phyloP scores from a whole-genome alignment of 2,113 vertebrate genomes.

The Varanus salvator region DNA sequence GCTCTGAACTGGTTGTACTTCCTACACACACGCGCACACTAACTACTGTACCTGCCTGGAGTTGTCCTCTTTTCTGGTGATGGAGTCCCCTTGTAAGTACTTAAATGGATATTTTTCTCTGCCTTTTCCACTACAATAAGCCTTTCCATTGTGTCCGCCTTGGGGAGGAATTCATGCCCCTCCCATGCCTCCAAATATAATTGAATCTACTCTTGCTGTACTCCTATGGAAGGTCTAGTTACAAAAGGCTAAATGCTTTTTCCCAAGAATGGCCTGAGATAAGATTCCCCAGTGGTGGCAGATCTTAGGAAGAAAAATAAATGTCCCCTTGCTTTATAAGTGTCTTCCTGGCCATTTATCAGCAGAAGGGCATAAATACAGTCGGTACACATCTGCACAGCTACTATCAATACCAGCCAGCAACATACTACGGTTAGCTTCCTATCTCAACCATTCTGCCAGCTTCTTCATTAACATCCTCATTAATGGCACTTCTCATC shows the following conservation, averaged over 20 bases:
- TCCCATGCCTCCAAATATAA: slow-evolving; percentile 31
- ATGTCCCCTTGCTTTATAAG: slow-evolving; percentile 67
- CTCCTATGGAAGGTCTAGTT: slow-evolving; percentile 60
- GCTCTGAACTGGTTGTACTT: not conserved
- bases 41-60: slow-evolving; percentile 18
- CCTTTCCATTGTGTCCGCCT: slow-evolving; percentile 38
- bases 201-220: slow-evolving; percentile 63
- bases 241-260: slow-evolving; percentile 75
- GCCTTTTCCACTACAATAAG: slow-evolving; percentile 25
- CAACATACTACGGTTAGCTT: slow-evolving; percentile 64
- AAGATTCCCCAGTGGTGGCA: slow-evolving; percentile 65
- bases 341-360: slow-evolving; percentile 70
- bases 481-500: slow-evolving; percentile 56
- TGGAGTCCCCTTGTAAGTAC: slow-evolving; percentile 16
- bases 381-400: slow-evolving; percentile 65
- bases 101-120: not conserved
- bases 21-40: not conserved
- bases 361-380: slow-evolving; percentile 60
- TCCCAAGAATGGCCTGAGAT: slow-evolving; percentile 71
- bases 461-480: slow-evolving; percentile 65
- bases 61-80: not conserved
- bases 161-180: slow-evolving; percentile 26
- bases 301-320: slow-evolving; percentile 66
- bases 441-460: slow-evolving; percentile 58
- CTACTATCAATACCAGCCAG: slow-evolving; percentile 72